These are phyloP conservation scores for Naso thynnoides DNA, from an alignment of 2,797 vertebrate genomes.

Conservation along the genomic window DNA sequence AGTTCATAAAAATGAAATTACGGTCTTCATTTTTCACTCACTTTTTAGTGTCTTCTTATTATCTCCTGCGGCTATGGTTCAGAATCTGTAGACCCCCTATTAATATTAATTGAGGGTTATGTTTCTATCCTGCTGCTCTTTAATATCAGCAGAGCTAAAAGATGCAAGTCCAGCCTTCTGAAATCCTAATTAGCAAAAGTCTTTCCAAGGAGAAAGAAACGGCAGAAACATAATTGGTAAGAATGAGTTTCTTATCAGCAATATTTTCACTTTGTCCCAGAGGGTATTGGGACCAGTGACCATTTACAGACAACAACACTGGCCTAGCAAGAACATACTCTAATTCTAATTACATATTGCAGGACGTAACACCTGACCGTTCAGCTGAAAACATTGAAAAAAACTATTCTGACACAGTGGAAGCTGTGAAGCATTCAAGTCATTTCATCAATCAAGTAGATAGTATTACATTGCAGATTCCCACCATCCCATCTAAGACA, in stretches of 20 bases:
- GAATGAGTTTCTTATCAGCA: conserved; percentile 12
- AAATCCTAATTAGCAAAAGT: conserved; percentile 48
- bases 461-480: conserved; percentile 7
- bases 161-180: conserved; percentile 24
- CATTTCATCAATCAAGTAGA: conserved; percentile 24
- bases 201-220: conserved; percentile 30
- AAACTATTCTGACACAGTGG: conserved; percentile 20
- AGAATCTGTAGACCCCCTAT: conserved; percentile 43
- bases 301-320: conserved; percentile 9
- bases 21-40: conserved; percentile 37
- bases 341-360: conserved; percentile 26
- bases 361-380: conserved; percentile 24
- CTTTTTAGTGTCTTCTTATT: conserved; percentile 64
- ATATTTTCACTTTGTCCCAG: conserved; percentile 12
- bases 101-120: conserved; percentile 71
- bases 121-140: conserved; percentile 53
- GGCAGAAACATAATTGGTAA: conserved; percentile 11
- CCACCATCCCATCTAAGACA: conserved; percentile 9
- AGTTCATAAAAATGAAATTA: conserved; percentile 52
- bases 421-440: conserved; percentile 3
- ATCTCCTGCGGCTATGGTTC: conserved; percentile 56
- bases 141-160: conserved; percentile 48
- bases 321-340: conserved; percentile 29
- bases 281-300: conserved; percentile 3
- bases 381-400: conserved; percentile 35